Evolutionary conservation across 2,888 invertebrate genomes (phyloP).

Genomic region (Caenorhabditis sp.): DNA sequence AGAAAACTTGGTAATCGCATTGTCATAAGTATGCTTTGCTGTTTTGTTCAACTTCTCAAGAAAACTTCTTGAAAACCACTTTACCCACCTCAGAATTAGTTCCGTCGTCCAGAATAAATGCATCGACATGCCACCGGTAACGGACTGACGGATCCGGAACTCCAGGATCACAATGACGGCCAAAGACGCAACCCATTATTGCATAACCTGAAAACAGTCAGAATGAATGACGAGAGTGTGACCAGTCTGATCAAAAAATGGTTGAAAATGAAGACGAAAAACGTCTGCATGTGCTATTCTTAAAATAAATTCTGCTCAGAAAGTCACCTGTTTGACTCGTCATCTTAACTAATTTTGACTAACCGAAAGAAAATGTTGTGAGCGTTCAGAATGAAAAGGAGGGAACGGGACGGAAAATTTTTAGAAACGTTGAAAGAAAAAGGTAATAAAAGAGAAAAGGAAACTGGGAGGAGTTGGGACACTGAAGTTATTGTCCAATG

Average conservation of each 20-base stretch:
- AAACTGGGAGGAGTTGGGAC: background rate
- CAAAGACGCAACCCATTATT: slow-evolving; percentile 79
- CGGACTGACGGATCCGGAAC: slow-evolving; percentile 77
- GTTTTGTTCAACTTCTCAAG: slow-evolving; percentile 12
- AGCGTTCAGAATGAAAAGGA: too few relatives aligned
- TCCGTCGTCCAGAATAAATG: slow-evolving; percentile 71
- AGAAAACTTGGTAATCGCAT: slow-evolving; percentile 19
- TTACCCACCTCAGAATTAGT: slow-evolving; percentile 58
- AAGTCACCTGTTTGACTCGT: slow-evolving; percentile 43
- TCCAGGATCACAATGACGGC: slow-evolving; percentile 77
- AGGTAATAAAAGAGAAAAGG: background rate
- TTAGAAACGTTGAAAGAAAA: too few relatives aligned
- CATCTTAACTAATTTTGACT: slow-evolving; percentile 19
- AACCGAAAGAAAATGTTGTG: too few relatives aligned
- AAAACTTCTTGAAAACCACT: background rate
- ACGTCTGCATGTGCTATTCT: slow-evolving; percentile 16
- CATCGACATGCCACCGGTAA: slow-evolving; percentile 78
- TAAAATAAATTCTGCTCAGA: background rate
- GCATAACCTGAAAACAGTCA: slow-evolving; percentile 52
- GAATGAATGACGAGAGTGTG: background rate
- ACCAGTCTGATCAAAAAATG: slow-evolving; percentile 1
- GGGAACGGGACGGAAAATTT: too few relatives aligned
- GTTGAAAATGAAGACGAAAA: background rate
- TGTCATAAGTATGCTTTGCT: slow-evolving; percentile 11
- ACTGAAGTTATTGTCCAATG: background rate